Base-by-base conservation (phyloP, 2,797 vertebrate genomes). In the Alauda arvensis region DNA sequence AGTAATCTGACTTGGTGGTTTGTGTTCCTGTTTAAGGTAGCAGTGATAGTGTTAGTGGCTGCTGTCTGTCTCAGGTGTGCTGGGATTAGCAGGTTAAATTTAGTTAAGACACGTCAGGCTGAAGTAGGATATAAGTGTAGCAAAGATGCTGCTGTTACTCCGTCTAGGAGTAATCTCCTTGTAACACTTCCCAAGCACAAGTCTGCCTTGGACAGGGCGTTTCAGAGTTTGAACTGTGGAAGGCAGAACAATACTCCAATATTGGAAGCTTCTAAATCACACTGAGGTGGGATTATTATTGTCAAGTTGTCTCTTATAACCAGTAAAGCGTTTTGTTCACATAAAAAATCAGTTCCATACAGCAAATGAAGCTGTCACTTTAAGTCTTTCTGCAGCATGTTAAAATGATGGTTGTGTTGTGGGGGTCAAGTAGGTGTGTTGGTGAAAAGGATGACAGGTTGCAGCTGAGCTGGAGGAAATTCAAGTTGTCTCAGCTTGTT, bases 61-160 rank as follows among this genome's bases (percentile, higher is more conserved):
- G 80, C 77, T 57, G 75, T 60, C 43, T 79, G 42, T 74, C 88
- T 90, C 91, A 95, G 93, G 93, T 95, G 91, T 91, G 94, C 49
- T 77, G 39, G 89, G 94, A 95, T 95, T 95, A 94, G 90, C 14
- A 69, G 75, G 93, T 93, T 95, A 95, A 94, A 93, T 95, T 95
- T 91, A 94, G 93, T 91, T 93, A 94, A 89, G 91, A 86, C 77
- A 9, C 33, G 60, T 82, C 89, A 78, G 75, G 83, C 78, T 87
- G 68, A 81, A 57, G 79, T 57, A 89, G 85, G 85, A 83, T 80
- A 71, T 83, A 85, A 91, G 77, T 43, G 51, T 37, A 61, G 82
- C 77, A 79, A 86, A 93, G 90, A 52, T 8, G 75, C 75, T 85
- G 71, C 80, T 62, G 19, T 87, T 87, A 84, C 71, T 74, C 68